Evolutionary conservation across 2,113 vertebrate species (phyloP), one percentile per base, ranked within the genome.

Genomic region (Xyliphius kryptos): DNA sequence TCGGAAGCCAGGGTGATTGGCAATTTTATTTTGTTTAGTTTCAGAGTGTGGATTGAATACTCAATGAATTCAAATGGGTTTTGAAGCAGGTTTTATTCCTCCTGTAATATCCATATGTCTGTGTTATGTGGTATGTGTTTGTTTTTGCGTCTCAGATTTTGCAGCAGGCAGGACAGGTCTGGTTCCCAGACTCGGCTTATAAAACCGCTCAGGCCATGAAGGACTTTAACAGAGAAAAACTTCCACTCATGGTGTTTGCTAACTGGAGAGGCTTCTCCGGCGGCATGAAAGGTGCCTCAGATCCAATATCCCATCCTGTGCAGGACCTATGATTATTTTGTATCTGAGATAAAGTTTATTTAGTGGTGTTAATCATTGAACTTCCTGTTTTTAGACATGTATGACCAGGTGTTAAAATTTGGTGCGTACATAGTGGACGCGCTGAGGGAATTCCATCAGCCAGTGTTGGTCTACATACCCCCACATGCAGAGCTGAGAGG

Each of bases 251-350:
- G 74, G 85, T 99, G 79, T 98, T 99, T 2, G 95, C 95, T 73
- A 99, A 99, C 82, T 99, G 96, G 96, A 86, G 95, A 75, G 95
- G 96, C 11, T 98, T 99, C 81, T 97, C 96, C 0, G 93, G 95
- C 0, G 94, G 95, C 69, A 94, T 97, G 96, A 99, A 97, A 84
- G 96, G 95, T 97, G 70, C n/a, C n/a, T n/a, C n/a, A n/a, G n/a
- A n/a, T n/a, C n/a, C n/a, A n/a, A n/a, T n/a, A n/a, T n/a, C n/a
- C n/a, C n/a, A n/a, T n/a, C n/a, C n/a, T n/a, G n/a, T n/a, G n/a
- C n/a, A n/a, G n/a, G n/a, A n/a, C n/a, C n/a, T n/a, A n/a, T n/a
- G n/a, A n/a, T n/a, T n/a, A n/a, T n/a, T n/a, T n/a, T n/a, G n/a
- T n/a, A n/a, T n/a, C n/a, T n/a, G n/a, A n/a, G n/a, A n/a, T n/a